Evolutionary conservation across 2,113 vertebrate species (phyloP), one percentile per base, ranked within the genome.

Genomic region (Ptilonorhynchus violaceus): DNA sequence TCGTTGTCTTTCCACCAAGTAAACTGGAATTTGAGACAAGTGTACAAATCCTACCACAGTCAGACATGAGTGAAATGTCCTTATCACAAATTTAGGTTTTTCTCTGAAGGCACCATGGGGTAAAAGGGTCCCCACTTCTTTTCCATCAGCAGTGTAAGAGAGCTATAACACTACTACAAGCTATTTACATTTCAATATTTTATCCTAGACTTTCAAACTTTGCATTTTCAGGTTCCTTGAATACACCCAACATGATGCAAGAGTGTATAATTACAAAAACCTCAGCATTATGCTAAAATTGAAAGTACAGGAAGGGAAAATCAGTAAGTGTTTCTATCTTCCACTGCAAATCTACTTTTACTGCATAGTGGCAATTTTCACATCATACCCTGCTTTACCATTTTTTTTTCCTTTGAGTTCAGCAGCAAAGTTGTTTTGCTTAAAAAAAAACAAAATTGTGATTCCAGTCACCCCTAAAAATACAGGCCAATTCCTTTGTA

Each of bases 61-160:
- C 44, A 83, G 22, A 46, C 24, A 21, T 15, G 19, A 52, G 4
- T n/a, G 5, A 67, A 59, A 11, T 31, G 5, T 42, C 33, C 24
- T 66, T 46, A 27, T 17, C 21, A 42, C 20, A 66, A 20, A 35
- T 35, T 30, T 7, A 74, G 10, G 11, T 7, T 72, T 76, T 68
- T 25, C 14, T 42, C 33, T 63, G 15, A 46, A 60, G 15, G 5
- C 56, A 7, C 7, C 6, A 24, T 15, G 10, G 5, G 9, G 20
- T 16, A 41, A 76, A 73, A 55, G 1, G 2, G 3, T 21, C 1
- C 1, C 13, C 3, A 1, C 7, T 8, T 2, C 6, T 37, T 63
- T 69, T 59, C 39, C 30, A 59, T 2, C 13, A 64, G 19, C 30
- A 46, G 13, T 16, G 3, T 28, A 42, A 37, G 20, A 85, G 9